phyloP scores from a whole-genome alignment of 2,113 vertebrate genomes.

The Geococcyx californianus region DNA sequence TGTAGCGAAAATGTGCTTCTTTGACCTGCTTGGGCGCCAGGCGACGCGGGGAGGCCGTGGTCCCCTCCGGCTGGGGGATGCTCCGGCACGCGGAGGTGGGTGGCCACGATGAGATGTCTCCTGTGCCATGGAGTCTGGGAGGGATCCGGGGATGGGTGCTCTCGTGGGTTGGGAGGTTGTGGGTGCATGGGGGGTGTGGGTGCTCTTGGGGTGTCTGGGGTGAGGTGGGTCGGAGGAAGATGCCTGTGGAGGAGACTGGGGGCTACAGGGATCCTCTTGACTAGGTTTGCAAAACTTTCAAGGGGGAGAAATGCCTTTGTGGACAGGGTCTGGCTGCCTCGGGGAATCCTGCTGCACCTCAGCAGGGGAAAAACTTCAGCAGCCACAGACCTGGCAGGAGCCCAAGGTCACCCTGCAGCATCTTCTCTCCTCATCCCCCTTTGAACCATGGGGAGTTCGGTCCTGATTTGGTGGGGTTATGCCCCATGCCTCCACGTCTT shows the following conservation, averaged over 20 bases:
- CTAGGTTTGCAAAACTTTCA: background rate
- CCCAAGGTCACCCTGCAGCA: background rate
- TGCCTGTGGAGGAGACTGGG: background rate
- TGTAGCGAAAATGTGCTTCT: slow-evolving; percentile 81
- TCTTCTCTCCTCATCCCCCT: background rate
- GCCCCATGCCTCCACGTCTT: background rate
- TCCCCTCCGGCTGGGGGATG: background rate
- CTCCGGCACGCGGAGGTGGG: background rate
- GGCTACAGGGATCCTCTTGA: background rate
- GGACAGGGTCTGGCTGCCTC: background rate
- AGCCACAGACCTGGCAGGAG: background rate
- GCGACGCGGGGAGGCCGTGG: slow-evolving; percentile 21
- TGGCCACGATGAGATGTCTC: background rate
- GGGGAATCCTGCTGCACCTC: background rate
- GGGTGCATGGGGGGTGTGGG: background rate
- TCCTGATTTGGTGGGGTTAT: background rate
- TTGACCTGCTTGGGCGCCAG: slow-evolving; percentile 69
- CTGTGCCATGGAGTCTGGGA: slow-evolving; percentile 33
- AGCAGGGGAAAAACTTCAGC: background rate
- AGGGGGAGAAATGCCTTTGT: fast-evolving
- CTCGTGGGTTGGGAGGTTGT: background rate
- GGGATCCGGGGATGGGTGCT: background rate
- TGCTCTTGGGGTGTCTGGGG: background rate
- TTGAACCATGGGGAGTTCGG: fast-evolving
- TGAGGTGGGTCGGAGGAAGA: background rate